A percentile compares a stretch with the other conserved stretches of the same genome.
phyloP scores from a whole-genome alignment of 2,888 invertebrate species.

The Prenolepis imparis region DNA sequence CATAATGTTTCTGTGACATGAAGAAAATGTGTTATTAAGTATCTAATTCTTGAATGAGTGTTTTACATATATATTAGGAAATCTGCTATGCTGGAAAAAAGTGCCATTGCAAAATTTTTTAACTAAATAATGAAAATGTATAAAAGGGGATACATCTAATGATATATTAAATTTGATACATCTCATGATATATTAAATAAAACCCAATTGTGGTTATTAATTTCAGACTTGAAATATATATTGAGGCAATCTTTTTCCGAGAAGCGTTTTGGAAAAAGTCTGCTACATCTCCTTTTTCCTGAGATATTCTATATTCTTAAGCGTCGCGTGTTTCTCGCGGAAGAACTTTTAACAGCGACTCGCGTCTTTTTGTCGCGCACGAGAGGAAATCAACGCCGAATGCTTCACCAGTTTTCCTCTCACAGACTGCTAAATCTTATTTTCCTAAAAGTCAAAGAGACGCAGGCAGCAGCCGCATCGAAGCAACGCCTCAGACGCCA shows the following conservation, averaged over 20 bases:
- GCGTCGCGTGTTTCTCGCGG: constrained; percentile 17
- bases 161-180: background rate
- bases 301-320: constrained; percentile 32
- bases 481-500: constrained; percentile 45
- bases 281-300: background rate
- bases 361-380: constrained; percentile 24
- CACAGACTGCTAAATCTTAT: constrained; percentile 45
- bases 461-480: constrained; percentile 28
- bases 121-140: background rate
- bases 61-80: background rate
- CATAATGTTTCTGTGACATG: background rate
- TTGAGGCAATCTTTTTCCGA: constrained; percentile 5
- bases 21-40: constrained; percentile 1
- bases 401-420: constrained; percentile 27
- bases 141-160: background rate
- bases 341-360: constrained; percentile 23
- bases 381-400: constrained; percentile 49
- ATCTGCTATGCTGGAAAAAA: background rate
- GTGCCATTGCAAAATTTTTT: background rate
- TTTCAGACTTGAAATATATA: background rate
- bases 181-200: background rate
- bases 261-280: background rate
- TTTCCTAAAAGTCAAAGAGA: constrained; percentile 55
- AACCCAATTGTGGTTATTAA: background rate
- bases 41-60: background rate